Base-by-base conservation (phyloP, 2,113 vertebrate genomes). In the Pongo abelii region DNA sequence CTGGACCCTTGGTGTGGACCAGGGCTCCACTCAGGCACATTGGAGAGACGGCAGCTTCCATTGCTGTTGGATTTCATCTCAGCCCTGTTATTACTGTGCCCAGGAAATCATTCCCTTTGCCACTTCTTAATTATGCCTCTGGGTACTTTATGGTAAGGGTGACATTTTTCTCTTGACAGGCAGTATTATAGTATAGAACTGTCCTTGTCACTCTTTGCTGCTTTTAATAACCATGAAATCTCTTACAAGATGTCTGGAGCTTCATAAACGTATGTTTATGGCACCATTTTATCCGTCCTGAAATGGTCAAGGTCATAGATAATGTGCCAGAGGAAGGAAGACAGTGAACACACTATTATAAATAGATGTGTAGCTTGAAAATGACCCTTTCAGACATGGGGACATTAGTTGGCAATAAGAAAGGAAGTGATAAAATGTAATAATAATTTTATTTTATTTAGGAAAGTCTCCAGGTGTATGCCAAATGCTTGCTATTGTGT, bases 241-340 rank as follows among this genome's bases (percentile, higher is more conserved):
- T 91, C 89, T 93, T 59, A 70, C 43, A 84, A 48, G 94, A 72
- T 84, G 86, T 93, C 30, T 67, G 59, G 77, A 67, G 20, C n/a
- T 84, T 93, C 92, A 78, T 90, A 96, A 87, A 88, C 96, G 78
- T 91, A 72, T 69, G 80, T 81, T 88, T 91, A 84, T 97, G 92
- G 57, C 69, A 84, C 89, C 79, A 18, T 89, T 88, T 94, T 87
- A 69, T 94, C 89, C 67, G 27, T 83, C 83, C 50, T 25, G 40
- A 78, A 89, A 40, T 46, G 57, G 92, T 74, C 78, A 97, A 93
- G 95, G 86, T 97, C 94, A 96, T 5, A 52, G 96, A 89, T 83
- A 94, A 80, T 57, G 90, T 94, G 50, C 35, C n/a, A 57, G 80
- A 92, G 90, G 92, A 97, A 97, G 97, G 92, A 96, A 97, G 74